Base-by-base conservation (phyloP, 1,140 invertebrate species). In the Protaetia brevitarsis region DNA sequence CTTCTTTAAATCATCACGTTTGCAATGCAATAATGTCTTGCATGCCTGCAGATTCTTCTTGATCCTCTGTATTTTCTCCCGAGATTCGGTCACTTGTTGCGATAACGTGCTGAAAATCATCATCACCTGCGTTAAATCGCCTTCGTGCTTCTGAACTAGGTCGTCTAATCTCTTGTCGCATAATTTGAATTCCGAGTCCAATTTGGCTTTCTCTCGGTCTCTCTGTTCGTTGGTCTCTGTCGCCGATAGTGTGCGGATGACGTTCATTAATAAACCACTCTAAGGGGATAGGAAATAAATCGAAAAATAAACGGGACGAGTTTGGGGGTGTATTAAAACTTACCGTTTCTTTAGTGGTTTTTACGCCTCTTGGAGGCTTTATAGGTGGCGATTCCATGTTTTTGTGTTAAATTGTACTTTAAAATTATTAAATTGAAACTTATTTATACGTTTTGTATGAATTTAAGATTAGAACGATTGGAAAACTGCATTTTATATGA, bases 201-300 rank as follows among this genome's bases (percentile, higher is more conserved):
- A 83, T 78, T 94, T 94, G 0, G 89, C 89, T 74, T 96, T 96
- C 80, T 98, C 96, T 74, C 92, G 88, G 76, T 98, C 95, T 71
- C 96, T 82, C 76, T 98, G 94, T 76, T 97, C 94, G 79, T 94
- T 94, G 28, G 94, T 96, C 80, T 95, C 93, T 82, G 93, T 96
- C 29, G 92, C 90, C 23, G 93, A 94, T 61, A 97, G 77, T 0
- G 93, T 94, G 65, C 94, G 85, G 70, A 97, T 96, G 5, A 97
- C 93, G 37, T 92, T 93, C 86, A 96, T 96, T 68, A 98, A 83
- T 68, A 97, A 82, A 60, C 93, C 92, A 81, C 91, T 92, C 92
- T 95, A 72, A 3, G 11, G n/a, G 0, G 19, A 61, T 31, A 5
- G 31, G 31, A 34, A 34, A 34, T 34, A n/a, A 34, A 7, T 78